Evolutionary conservation across 2,888 invertebrate species (phyloP), one percentile per base, ranked within the genome.

Genomic region (Conchocele bisecta): DNA sequence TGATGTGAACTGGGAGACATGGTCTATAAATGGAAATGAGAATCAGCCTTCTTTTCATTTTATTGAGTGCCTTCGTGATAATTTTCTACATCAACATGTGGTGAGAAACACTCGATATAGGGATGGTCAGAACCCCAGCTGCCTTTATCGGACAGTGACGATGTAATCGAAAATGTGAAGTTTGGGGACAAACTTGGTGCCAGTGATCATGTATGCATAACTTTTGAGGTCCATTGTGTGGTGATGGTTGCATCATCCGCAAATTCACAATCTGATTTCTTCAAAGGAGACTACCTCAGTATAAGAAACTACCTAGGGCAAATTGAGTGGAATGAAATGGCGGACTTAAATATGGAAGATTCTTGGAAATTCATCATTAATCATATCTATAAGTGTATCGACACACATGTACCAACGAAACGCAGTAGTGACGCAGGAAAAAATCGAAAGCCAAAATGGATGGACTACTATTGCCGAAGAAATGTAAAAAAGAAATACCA

Each of bases 401-500:
- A n/a, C n/a, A n/a, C n/a, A n/a, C n/a, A n/a, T n/a, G n/a, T n/a
- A n/a, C n/a, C n/a, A n/a, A n/a, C n/a, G n/a, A n/a, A n/a, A n/a
- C n/a, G n/a, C n/a, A n/a, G n/a, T n/a, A 41, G 20, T 20, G 15
- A 44, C 5, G n/a, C n/a, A n/a, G n/a, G n/a, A n/a, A 26, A 39
- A 17, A 17, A 20, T 26, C 11, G 26, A 2, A 58, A 58, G 17
- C 58, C 42, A 11, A 42, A 58, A 17, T 44, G 58, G 58, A 44
- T 58, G 44, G 58, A 44, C 29, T 26, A 44, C 33, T 44, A 31
- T 44, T 42, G 42, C 31, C 22, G 28, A 15, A 26, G 24, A 20
- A 46, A 59, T 22, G 54, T 54, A 3, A 64, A 64, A 35, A 64
- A 64, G 46, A n/a, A n/a, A n/a, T n/a, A n/a, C n/a, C n/a, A n/a